Conservation (phyloP, 2,797 vertebrate genomes). For the Galaxias olidus region DNA sequence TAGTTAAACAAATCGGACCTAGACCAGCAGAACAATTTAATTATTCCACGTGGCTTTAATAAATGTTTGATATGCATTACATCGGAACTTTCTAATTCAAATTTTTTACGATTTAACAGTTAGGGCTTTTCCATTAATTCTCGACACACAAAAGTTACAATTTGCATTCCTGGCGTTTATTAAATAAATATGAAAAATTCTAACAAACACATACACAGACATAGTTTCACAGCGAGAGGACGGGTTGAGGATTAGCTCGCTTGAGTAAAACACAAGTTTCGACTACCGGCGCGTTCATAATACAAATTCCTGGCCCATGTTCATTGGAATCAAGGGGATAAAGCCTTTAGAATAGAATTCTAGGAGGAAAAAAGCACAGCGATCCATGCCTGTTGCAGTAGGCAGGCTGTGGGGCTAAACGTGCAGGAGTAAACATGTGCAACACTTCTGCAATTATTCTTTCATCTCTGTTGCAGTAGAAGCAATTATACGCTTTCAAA, state of each 20-base stretch:
- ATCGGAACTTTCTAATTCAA: slow-evolving; percentile 86
- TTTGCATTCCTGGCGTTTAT: slow-evolving; percentile 70
- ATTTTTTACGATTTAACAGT: slow-evolving; percentile 93
- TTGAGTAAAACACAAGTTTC: slow-evolving; percentile 64
- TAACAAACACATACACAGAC: slow-evolving; percentile 42
- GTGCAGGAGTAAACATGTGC: not conserved
- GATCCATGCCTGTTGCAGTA: not conserved
- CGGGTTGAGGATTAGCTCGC: slow-evolving; percentile 59
- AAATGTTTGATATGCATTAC: slow-evolving; percentile 92
- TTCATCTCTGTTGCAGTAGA: too few relatives aligned
- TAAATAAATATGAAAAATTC: slow-evolving; percentile 71
- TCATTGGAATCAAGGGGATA: slow-evolving; percentile 51
- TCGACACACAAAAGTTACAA: slow-evolving; percentile 80
- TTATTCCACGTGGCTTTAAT: slow-evolving; percentile 92
- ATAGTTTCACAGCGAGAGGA: not conserved
- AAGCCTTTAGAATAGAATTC: slow-evolving; percentile 66
- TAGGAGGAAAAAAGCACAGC: slow-evolving; percentile 1
- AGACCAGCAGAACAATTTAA: slow-evolving; percentile 94
- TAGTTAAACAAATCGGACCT: slow-evolving; percentile 90
- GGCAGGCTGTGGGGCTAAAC: not conserved
- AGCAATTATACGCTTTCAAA: too few relatives aligned
- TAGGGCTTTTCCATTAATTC: slow-evolving; percentile 90
- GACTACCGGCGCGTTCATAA: slow-evolving; percentile 66
- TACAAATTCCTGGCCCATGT: slow-evolving; percentile 62
- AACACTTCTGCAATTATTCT: too few relatives aligned